These are phyloP conservation scores for Morone chrysops DNA, from an alignment of 2,113 vertebrate species.

Conservation along the genomic window DNA sequence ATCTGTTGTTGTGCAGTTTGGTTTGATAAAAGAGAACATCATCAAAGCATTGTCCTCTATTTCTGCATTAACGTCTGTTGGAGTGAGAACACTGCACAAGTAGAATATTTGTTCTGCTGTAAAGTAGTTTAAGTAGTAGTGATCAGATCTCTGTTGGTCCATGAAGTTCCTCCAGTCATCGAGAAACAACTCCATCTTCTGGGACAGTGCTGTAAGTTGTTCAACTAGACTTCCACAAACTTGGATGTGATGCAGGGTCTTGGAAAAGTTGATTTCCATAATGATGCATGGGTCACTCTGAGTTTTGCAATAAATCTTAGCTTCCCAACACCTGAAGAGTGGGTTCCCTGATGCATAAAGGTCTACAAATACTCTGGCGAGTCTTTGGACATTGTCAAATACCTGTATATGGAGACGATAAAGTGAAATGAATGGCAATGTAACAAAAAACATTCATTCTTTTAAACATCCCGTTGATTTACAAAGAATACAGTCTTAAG, in stretches of 20 bases:
- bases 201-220: constrained; percentile 85
- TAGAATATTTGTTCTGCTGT: constrained; percentile 90
- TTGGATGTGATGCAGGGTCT: constrained; percentile 1
- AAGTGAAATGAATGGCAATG: neutral
- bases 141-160: constrained; percentile 76
- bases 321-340: constrained; percentile 88
- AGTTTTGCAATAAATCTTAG: constrained; percentile 79
- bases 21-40: constrained; percentile 90
- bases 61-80: constrained; percentile 30
- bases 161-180: constrained; percentile 85
- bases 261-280: constrained; percentile 83
- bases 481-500: no score
- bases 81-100: constrained; percentile 82
- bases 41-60: constrained; percentile 81
- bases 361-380: constrained; percentile 86
- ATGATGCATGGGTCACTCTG: constrained; percentile 63
- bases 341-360: constrained; percentile 88
- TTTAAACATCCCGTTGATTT: neutral
- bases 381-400: constrained; percentile 87
- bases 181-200: constrained; percentile 88
- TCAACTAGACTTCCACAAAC: constrained; percentile 57
- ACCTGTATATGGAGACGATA: constrained; percentile 76
- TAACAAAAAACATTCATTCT: neutral
- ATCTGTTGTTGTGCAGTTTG: constrained; percentile 67
- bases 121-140: constrained; percentile 91